phyloP scores from a whole-genome alignment of 2,113 vertebrate species.

The Dromiciops gliroides region DNA sequence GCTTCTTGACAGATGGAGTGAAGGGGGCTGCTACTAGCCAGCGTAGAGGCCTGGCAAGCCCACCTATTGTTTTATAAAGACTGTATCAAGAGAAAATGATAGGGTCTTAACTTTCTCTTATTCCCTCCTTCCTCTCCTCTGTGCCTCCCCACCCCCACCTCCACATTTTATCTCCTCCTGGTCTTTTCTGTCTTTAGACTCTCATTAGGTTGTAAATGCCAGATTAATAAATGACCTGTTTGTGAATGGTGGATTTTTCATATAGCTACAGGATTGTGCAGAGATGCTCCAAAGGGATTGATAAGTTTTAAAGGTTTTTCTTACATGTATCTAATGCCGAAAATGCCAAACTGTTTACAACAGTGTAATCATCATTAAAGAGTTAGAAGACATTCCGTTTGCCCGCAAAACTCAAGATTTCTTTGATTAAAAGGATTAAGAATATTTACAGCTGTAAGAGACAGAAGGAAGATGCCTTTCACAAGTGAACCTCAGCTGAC shows the following conservation, averaged over 20 bases:
- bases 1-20: background rate
- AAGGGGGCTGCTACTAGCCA: conserved; percentile 8
- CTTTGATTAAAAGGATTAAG: conserved; percentile 24
- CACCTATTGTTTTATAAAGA: conserved; percentile 26
- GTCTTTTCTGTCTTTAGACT: background rate
- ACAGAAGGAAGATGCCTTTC: background rate
- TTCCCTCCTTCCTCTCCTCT: background rate
- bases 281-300: conserved; percentile 34
- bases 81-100: conserved; percentile 4
- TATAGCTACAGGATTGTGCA: background rate
- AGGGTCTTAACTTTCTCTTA: conserved; percentile 10
- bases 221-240: conserved; percentile 23
- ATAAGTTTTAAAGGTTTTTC: conserved; percentile 36
- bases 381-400: background rate
- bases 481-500: background rate
- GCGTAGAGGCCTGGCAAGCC: background rate
- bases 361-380: conserved; percentile 48
- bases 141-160: background rate
- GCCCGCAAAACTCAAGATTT: conserved; percentile 27
- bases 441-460: background rate
- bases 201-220: conserved; percentile 29
- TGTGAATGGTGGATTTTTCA: conserved; percentile 51
- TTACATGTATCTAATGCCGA: conserved; percentile 35
- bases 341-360: conserved; percentile 18
- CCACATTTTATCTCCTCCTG: background rate